Evolutionary conservation across 2,888 invertebrate genomes (phyloP), one percentile per base, ranked within the genome.

Genomic region (Tipula vernalis): DNA sequence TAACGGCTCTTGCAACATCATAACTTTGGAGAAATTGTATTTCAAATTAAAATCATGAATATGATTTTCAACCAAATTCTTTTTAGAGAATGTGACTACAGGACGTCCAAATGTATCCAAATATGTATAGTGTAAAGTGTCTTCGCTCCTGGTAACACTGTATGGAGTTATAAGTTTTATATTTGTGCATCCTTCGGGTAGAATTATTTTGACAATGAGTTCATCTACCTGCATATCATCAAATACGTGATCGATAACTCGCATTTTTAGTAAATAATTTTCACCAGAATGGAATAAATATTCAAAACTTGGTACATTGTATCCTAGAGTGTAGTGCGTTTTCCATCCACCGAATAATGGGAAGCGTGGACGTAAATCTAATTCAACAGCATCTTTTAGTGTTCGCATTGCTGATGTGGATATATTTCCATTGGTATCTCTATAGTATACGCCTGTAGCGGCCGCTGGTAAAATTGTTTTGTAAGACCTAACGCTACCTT

Each of bases 291-390:
- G 95, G 91, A 94, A 98, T 41, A 99, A 93, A 91, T 99, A 99
- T 90, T 99, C 98, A 90, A 98, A 98, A 89, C 98, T 98, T 3
- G 99, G 99, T 0, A 99, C 96, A 92, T 98, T 99, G 93, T 99
- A 98, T 3, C 99, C 99, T 85, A 99, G 93, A 83, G 96, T 96
- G 91, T 99, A 99, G 89, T 98, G 97, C 8, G 98, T 99, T 91
- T 97, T 97, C 99, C 99, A 99, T 13, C 99, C 99, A 87, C 99
- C 99, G 91, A 99, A 99, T 4, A 99, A 93, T 3, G 99, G 99
- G 91, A 99, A 99, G 89, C 99, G 93, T 0, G 99, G 99, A 86
- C 98, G 94, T n/a, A 99, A 93, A 90, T 99, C 99, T 3, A 99
- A 92, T 90, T 99, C 99, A 6, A 99, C 98, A 57, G 97, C 96